Conservation (phyloP, 1,140 invertebrate genomes). For the Drosophila erecta region DNA sequence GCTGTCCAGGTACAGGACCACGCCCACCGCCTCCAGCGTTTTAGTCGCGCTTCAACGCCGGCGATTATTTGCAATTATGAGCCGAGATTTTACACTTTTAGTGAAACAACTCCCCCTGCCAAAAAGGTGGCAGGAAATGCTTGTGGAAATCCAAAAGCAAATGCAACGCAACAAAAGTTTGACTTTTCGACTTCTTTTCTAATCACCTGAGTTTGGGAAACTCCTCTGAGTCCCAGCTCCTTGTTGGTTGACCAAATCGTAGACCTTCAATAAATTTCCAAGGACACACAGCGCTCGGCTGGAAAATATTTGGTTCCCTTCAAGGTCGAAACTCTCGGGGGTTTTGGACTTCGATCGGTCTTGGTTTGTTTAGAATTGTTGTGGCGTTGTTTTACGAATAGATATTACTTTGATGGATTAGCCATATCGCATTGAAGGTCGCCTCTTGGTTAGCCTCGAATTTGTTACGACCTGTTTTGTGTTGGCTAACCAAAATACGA, state of each 20-base stretch:
- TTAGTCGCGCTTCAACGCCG: conserved; percentile 67
- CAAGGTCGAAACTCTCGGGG: conserved; percentile 49
- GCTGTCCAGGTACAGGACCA: conserved; percentile 25
- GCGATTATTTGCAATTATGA: conserved; percentile 81
- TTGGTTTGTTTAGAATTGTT: conserved; percentile 62
- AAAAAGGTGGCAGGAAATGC: conserved; percentile 7
- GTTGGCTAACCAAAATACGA: conserved; percentile 51
- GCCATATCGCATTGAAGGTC: conserved; percentile 54
- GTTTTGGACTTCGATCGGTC: conserved; percentile 59
- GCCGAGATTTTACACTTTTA: conserved; percentile 65
- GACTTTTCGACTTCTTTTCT: conserved; percentile 66
- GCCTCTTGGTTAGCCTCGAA: conserved; percentile 46
- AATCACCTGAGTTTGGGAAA: conserved; percentile 49
- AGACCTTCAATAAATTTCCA: conserved; percentile 55
- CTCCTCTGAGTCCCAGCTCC: conserved; percentile 33
- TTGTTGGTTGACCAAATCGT: conserved; percentile 44
- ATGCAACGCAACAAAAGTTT: conserved; percentile 36
- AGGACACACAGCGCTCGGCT: conserved; percentile 48
- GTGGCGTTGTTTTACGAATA: conserved; percentile 67
- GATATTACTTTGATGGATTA: conserved; percentile 72
- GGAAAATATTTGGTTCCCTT: conserved; percentile 31
- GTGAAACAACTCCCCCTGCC: conserved; percentile 20
- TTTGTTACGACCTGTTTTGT: conserved; percentile 65
- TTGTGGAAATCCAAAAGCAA: not conserved
- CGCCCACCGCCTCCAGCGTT: conserved; percentile 43